A percentile compares a stretch with the other conserved stretches of the same genome.
Conservation (phyloP, 2,113 vertebrate species). For the Cyprinodon brontotheroides region DNA sequence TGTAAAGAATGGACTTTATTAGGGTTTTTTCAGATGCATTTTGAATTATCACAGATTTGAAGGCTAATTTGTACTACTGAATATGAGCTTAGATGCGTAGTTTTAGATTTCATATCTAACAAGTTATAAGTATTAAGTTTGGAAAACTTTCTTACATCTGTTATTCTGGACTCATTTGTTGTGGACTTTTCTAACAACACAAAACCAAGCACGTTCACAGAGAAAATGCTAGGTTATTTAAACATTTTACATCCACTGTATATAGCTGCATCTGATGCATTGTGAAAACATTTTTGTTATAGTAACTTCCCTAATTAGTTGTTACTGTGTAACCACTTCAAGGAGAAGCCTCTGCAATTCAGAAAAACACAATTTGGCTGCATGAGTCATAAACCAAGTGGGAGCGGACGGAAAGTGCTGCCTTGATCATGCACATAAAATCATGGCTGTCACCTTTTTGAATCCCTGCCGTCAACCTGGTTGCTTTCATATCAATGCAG, state of each 20-base stretch:
- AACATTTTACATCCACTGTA: no score
- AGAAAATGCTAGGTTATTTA: no score
- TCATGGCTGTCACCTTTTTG: slow-evolving; percentile 30
- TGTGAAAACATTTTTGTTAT: slow-evolving; percentile 31
- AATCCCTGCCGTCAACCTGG: slow-evolving; percentile 29
- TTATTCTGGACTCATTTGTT: neutral
- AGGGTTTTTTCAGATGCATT: neutral
- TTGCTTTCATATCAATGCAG: slow-evolving; percentile 15
- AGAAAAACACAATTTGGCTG: slow-evolving; percentile 10
- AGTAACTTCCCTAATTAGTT: slow-evolving; percentile 38
- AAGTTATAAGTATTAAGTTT: neutral
- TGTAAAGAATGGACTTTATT: neutral
- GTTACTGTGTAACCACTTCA: slow-evolving; percentile 18
- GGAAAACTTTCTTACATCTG: neutral
- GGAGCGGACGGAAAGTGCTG: slow-evolving; percentile 41
- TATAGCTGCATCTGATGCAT: neutral
- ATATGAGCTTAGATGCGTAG: neutral
- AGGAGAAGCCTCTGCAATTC: slow-evolving; percentile 20
- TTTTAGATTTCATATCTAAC: neutral
- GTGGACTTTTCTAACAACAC: neutral
- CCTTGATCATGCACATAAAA: slow-evolving; percentile 47
- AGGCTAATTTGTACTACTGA: no score
- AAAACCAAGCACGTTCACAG: no score
- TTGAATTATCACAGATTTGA: neutral
- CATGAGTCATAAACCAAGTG: slow-evolving; percentile 45